Percentiles rank a stretch among this genome's conserved stretches.
These are phyloP conservation scores for Myotis planiceps DNA, from an alignment of 2,797 vertebrate genomes.

Conservation along the genomic window DNA sequence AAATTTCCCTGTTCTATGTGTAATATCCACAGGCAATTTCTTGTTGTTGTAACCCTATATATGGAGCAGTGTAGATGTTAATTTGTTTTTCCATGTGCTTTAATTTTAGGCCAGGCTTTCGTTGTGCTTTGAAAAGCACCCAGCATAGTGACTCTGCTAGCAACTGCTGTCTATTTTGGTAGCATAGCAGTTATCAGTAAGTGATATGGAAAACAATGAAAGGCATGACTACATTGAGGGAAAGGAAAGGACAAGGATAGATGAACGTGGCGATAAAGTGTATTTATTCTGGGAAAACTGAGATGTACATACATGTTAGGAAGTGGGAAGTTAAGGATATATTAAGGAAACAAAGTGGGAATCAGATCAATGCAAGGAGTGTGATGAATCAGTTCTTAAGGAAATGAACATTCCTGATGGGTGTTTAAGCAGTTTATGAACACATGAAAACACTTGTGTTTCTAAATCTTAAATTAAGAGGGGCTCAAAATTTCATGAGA, in stretches of 20 bases:
- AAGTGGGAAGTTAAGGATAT: constrained; percentile 21
- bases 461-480: constrained; percentile 55
- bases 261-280: background rate
- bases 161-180: constrained; percentile 27
- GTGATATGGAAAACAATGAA: constrained; percentile 19
- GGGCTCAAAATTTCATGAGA: constrained; percentile 36
- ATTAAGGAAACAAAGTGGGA: constrained; percentile 24
- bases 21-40: background rate
- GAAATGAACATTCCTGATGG: constrained; percentile 19
- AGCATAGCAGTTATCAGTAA: background rate
- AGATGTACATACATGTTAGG: background rate
- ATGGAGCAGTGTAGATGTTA: background rate
- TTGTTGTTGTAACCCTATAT: background rate
- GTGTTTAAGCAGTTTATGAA: background rate
- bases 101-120: constrained; percentile 32
- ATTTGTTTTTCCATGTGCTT: constrained; percentile 31
- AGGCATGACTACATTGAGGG: background rate
- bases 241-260: background rate
- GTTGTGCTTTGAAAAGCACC: background rate
- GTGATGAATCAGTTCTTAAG: constrained; percentile 57
- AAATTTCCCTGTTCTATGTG: background rate
- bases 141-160: background rate
- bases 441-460: background rate
- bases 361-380: background rate
- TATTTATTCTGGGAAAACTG: constrained; percentile 26